Evolutionary conservation across 2,888 invertebrate genomes (phyloP), one percentile per base, ranked within the genome.

Genomic region (Pomacea canaliculata): DNA sequence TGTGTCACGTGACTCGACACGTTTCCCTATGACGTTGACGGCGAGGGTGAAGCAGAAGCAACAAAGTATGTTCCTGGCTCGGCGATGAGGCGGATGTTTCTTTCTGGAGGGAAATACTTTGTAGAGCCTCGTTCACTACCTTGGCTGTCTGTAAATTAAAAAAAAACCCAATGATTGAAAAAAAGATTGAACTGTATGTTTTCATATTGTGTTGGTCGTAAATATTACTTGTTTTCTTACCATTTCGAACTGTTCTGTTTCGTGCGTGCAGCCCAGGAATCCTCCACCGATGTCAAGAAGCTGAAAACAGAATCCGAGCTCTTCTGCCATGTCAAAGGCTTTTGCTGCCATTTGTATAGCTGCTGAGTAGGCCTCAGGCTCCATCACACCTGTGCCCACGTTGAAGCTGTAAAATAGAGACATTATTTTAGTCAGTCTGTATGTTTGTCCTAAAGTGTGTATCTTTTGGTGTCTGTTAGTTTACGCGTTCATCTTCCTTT

Each of bases 1-100:
- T 8, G 12, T 80, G 79, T 88, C 88, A 66, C 88, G 81, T 37
- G 89, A 83, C 18, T 94, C 92, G 49, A 92, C 92, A 66, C 95
- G 93, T 86, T 95, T 95, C 81, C 96, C 95, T 90, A 98, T 96
- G 81, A 99, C 94, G 91, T 95, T 94, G 88, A 95, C 95, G 77
- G 95, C 95, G 67, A 99, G 93, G 23, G 98, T 97, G 92, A 96
- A 98, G 99, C 98, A 48, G 97, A 96, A 69, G 97, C 95, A 2
- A 97, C 98, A 92, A 96, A 98, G 92, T 95, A 99, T 27, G 98
- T 94, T 5, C 99, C 99, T 0, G 98, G 98, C 91, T 99, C 99
- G 18, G 98, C 97, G 88, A 99, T 97, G 78, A 99, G 93, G 48
- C 94, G 93, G 82, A 97, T 94, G 70, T 93, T 93, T 82, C 91